Evolutionary conservation across 2,113 vertebrate genomes (phyloP), one percentile per base, ranked within the genome.

Genomic region (Oryctolagus cuniculus): DNA sequence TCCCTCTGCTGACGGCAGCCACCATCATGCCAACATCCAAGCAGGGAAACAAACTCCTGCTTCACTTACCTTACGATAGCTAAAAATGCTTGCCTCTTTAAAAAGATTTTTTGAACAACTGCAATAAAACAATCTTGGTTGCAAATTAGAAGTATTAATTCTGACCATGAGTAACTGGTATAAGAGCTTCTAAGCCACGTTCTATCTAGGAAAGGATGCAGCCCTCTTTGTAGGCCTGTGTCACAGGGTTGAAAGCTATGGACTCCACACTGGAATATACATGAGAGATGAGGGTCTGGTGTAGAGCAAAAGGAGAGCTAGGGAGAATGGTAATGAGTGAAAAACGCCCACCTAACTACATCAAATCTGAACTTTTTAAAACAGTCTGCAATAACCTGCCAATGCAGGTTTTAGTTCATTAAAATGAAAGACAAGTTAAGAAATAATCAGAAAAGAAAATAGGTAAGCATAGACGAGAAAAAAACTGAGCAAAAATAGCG

Each of bases 371-470:
- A 89, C 67, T 8, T 29, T 66, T 79, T 34, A 17, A 51, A 61
- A 67, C 6, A 72, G 5, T 80, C 44, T 94, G 2, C 29, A 92
- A 55, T 69, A 81, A 90, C 44, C 3, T 90, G 5, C n/a, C 29
- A 64, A 78, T 66, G 8, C 49, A 38, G 22, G 38, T 5, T 91
- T 89, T 72, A 77, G 3, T 66, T 12, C 5, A 49, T 15, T 79
- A 63, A 75, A 75, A 87, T 70, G n/a, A 74, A 75, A 67, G 24
- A 13, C 24, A 81, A 85, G 3, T 95, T 70, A 34, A 72, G 11
- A 90, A 90, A 83, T 2, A 89, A 79, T 16, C 10, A 85, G 36
- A 51, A 38, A 85, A 95, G 10, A 79, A 89, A 79, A 70, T 7
- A n/a, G 8, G 8, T 21, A 4, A 12, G 10, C 8, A 80, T 55